Evolutionary conservation across 2,797 vertebrate species (phyloP).

Genomic region (Chelonia mydas): DNA sequence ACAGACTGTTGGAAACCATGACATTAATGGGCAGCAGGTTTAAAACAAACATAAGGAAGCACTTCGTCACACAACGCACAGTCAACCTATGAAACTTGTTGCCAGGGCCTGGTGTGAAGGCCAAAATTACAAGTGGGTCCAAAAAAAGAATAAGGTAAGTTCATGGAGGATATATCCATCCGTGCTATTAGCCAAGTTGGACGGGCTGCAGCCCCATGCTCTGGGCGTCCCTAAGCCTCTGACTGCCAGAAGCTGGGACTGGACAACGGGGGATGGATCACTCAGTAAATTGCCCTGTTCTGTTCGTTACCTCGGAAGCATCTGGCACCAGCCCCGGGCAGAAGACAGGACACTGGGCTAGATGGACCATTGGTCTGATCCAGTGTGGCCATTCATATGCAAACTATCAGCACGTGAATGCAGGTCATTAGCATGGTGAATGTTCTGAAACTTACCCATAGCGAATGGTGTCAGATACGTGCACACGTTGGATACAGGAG

Average conservation of each 20-base stretch:
- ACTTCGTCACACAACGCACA: not conserved
- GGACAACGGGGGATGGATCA: not conserved
- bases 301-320: not conserved
- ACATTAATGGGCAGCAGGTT: not conserved
- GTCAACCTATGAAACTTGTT: not conserved
- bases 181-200: not conserved
- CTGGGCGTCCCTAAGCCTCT: not conserved
- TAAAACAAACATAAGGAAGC: not conserved
- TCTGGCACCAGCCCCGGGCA: not conserved
- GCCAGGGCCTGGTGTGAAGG: not conserved
- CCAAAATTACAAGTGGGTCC: not conserved
- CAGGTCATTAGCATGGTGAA: not conserved
- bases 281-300: not conserved
- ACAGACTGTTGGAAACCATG: not conserved
- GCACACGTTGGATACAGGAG: not conserved
- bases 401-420: not conserved
- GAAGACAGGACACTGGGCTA: not conserved
- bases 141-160: not conserved
- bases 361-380: not conserved
- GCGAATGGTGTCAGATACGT: not conserved
- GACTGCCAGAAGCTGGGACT: not conserved
- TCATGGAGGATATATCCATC: not conserved
- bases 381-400: not conserved
- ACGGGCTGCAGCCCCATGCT: not conserved
- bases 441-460: not conserved